phyloP scores from a whole-genome alignment of 1,140 invertebrate genomes.

The Drosophila malerkotliana region DNA sequence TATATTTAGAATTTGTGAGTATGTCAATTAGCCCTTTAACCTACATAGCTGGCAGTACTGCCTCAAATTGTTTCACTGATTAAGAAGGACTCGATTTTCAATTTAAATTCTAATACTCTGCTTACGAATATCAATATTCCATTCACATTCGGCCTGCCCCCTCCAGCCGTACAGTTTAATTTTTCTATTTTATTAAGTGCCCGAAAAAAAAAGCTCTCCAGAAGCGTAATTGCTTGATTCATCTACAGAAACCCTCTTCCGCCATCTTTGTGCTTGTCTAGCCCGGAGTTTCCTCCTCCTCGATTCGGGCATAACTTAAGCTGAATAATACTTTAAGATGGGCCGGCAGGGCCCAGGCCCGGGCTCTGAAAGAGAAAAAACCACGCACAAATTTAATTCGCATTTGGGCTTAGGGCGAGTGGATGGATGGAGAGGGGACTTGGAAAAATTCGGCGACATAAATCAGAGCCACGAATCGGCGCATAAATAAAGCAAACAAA shows the following conservation, averaged over 20 bases:
- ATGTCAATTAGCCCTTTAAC: constrained; percentile 19
- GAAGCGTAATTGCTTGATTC: constrained; percentile 68
- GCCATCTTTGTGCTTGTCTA: constrained; percentile 4
- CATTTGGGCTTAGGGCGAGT: constrained; percentile 48
- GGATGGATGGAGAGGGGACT: background rate
- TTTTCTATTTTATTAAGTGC: constrained; percentile 70
- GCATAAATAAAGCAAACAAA: constrained; percentile 73
- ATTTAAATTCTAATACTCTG: background rate
- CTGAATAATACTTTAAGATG: constrained; percentile 78
- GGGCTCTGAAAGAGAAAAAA: constrained; percentile 22
- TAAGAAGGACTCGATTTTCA: background rate
- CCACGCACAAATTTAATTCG: constrained; percentile 75
- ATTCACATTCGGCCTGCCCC: constrained; percentile 26
- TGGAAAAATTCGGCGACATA: constrained; percentile 61
- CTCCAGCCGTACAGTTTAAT: constrained; percentile 36
- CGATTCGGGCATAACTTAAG: constrained; percentile 44
- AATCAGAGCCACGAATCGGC: constrained; percentile 79
- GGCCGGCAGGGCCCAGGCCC: constrained; percentile 7
- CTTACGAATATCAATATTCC: constrained; percentile 34
- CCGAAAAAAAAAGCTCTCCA: constrained; percentile 45
- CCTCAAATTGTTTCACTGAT: background rate
- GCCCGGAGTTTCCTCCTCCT: constrained; percentile 11
- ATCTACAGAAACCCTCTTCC: constrained; percentile 15
- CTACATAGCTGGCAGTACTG: background rate
- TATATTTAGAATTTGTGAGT: constrained; percentile 15